Conservation (phyloP, 1,140 invertebrate genomes). For the Ostrea edulis region DNA sequence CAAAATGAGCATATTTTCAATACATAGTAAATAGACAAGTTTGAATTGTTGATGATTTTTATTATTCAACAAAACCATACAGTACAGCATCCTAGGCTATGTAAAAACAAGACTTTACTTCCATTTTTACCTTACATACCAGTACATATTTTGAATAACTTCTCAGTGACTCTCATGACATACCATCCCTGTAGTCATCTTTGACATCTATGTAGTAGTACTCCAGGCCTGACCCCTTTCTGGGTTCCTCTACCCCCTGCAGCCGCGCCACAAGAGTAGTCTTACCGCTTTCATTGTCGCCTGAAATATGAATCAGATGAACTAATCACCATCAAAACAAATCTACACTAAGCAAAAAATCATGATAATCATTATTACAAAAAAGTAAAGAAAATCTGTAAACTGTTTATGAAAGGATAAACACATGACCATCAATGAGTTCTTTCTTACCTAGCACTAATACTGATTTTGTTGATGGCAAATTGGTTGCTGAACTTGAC, state of each 20-base stretch:
- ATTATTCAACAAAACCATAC: no score
- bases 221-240: slow-evolving; percentile 98
- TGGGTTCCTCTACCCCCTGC: slow-evolving; percentile 93
- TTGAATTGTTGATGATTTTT: no score
- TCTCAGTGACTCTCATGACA: slow-evolving; percentile 56
- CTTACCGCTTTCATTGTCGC: slow-evolving; percentile 86
- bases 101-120: no score
- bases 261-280: slow-evolving; percentile 94
- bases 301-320: slow-evolving; percentile 76
- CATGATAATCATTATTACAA: neutral
- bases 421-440: neutral
- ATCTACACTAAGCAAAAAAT: slow-evolving; percentile 1
- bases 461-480: slow-evolving; percentile 95
- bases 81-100: no score
- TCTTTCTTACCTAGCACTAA: slow-evolving; percentile 88
- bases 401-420: no score
- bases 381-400: no score
- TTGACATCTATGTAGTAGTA: slow-evolving; percentile 99
- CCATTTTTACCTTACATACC: no score
- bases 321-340: neutral
- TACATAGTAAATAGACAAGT: no score
- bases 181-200: slow-evolving; percentile 99
- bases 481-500: slow-evolving; percentile 94
- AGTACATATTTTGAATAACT: neutral
- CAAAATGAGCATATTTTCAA: no score